Base-by-base conservation (phyloP, 1,140 invertebrate genomes). In the Lepidotrigona ventralis region DNA sequence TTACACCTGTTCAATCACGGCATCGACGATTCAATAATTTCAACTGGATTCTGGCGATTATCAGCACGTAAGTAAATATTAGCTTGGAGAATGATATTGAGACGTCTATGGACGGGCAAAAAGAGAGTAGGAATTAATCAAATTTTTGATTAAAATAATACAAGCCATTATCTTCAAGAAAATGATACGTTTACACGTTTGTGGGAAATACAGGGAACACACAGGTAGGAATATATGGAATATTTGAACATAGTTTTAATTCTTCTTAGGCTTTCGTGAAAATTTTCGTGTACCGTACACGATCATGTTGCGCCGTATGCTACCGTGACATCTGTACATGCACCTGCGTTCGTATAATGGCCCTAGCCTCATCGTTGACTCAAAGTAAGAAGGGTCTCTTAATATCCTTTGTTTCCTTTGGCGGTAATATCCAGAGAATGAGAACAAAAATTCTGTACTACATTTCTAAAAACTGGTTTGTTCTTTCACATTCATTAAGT, bases 271-370 rank as follows among this genome's bases (percentile, higher is more conserved):
- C 56, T 85, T 80, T 85, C 79, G 80, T 86, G 84, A 89, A 88
- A 88, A 86, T 88, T 86, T 88, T 26, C 79, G 54, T 78, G 64
- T 85, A 88, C 26, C 72, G 60, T 66, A 66, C 73, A 54, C 75
- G 73, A 79, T 70, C 66, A 73, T 53, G 58, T 46, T 75, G 80
- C 66, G 71, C 82, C 82, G 87, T 88, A 85, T 87, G 87, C 56
- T 83, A 71, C 73, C 73, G 76, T 83, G 86, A 90, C 90, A 91
- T 91, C 90, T 92, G 91, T 87, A 89, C 33, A 74, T 84, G 87
- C 91, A 92, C 91, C 91, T 92, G 91, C 89, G 89, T 58, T 79
- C 77, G 64, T 86, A 87, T 86, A 89, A 83, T 81, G 77, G 73
- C 81, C 66, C 72, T 64, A 66, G 79, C 70, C 79, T 85, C 71